Evolutionary conservation across 2,888 invertebrate genomes (phyloP).

Genomic region (Drosophila gaucha): DNA sequence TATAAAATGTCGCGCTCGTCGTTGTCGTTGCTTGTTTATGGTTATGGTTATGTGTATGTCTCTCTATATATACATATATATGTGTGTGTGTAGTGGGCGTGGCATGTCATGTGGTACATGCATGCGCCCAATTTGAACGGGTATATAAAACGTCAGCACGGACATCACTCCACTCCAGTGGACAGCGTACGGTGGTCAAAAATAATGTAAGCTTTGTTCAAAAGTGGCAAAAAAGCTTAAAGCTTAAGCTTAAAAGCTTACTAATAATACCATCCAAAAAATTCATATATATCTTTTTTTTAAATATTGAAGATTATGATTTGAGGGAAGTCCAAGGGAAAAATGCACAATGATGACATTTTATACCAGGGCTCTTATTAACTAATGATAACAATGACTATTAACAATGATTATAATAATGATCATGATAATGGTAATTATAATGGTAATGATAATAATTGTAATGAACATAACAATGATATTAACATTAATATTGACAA

Average conservation of each 20-base stretch:
- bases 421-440: not conserved
- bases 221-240: too few relatives aligned
- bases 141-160: slow-evolving; percentile 56
- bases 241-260: too few relatives aligned
- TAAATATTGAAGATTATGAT: too few relatives aligned
- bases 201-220: not conserved
- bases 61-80: slow-evolving; percentile 19
- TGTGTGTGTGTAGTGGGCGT: slow-evolving; percentile 41
- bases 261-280: too few relatives aligned
- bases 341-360: too few relatives aligned
- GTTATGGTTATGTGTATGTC: slow-evolving; percentile 58
- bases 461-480: not conserved
- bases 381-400: too few relatives aligned
- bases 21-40: slow-evolving; percentile 74
- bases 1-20: slow-evolving; percentile 73
- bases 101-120: slow-evolving; percentile 54
- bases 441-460: not conserved
- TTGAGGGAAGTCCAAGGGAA: too few relatives aligned
- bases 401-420: too few relatives aligned
- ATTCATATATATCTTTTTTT: too few relatives aligned
- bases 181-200: slow-evolving; percentile 26
- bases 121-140: slow-evolving; percentile 59
- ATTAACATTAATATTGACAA: not conserved
- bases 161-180: slow-evolving; percentile 30
- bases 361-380: too few relatives aligned